Evolutionary conservation across 2,888 invertebrate species (phyloP).

Genomic region (Tachystola acroxantha): DNA sequence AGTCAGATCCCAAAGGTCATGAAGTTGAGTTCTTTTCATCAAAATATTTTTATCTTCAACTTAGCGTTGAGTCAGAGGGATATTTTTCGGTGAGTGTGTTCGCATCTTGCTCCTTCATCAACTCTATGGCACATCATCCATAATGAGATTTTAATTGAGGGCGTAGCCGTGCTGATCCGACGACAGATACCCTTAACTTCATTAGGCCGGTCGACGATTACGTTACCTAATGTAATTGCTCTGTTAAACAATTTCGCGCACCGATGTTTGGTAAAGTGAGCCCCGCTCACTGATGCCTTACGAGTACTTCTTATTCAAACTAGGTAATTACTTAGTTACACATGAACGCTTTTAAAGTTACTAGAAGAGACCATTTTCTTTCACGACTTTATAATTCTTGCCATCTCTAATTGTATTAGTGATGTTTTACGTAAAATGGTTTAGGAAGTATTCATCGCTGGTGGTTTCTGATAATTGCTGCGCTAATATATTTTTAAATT

Average conservation of each 20-base stretch:
- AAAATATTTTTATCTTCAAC: too few species aligned
- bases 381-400: too few species aligned
- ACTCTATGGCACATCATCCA: slow-evolving; percentile 30
- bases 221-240: slow-evolving; percentile 68
- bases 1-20: too few species aligned
- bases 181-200: slow-evolving; percentile 61
- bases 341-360: slow-evolving; percentile 18
- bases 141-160: slow-evolving; percentile 76
- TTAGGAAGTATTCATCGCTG: too few species aligned
- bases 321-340: slow-evolving; percentile 11
- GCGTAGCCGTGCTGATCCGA: slow-evolving; percentile 47
- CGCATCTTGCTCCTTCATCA: slow-evolving; percentile 29
- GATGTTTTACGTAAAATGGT: too few species aligned
- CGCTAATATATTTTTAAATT: too few species aligned
- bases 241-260: slow-evolving; percentile 39
- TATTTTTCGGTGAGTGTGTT: too few species aligned
- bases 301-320: slow-evolving; percentile 11
- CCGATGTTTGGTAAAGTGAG: slow-evolving; percentile 17
- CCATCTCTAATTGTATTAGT: too few species aligned
- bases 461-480: too few species aligned
- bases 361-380: not conserved
- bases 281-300: slow-evolving; percentile 13
- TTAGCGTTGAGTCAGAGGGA: too few species aligned
- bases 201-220: slow-evolving; percentile 58
- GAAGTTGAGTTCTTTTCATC: too few species aligned